A percentile compares a stretch with the other conserved stretches of the same genome.
Evolutionary conservation across 1,140 invertebrate genomes (phyloP).

Genomic region (Drosophila repleta): DNA sequence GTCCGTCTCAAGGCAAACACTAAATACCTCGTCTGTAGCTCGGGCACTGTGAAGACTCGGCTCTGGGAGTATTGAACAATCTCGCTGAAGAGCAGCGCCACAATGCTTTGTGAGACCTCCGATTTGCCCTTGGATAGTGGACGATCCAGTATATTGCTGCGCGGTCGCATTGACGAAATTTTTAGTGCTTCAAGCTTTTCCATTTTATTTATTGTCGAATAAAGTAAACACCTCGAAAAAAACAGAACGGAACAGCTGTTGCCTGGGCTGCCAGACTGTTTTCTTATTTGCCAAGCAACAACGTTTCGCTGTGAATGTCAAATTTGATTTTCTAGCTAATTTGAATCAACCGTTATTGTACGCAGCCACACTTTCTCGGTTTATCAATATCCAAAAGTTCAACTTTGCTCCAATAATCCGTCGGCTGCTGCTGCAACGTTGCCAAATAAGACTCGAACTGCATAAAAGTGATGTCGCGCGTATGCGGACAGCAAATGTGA

Average conservation of each 20-base stretch:
- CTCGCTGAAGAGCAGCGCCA: constrained; percentile 98
- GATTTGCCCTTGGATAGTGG: constrained; percentile 95
- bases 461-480: constrained; percentile 39
- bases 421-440: constrained; percentile 29
- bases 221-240: constrained; percentile 10
- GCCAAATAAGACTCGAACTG: constrained; percentile 82
- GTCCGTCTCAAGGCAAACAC: not conserved
- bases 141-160: constrained; percentile 95
- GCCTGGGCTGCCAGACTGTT: constrained; percentile 14
- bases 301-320: not conserved
- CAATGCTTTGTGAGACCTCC: constrained; percentile 96
- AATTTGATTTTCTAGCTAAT: not conserved
- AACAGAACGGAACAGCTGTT: constrained; percentile 36
- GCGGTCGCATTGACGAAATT: constrained; percentile 85
- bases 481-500: constrained; percentile 42
- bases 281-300: not conserved
- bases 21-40: constrained; percentile 88
- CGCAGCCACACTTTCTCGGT: constrained; percentile 17
- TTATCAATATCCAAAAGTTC: constrained; percentile 26
- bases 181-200: constrained; percentile 80
- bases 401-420: constrained; percentile 42
- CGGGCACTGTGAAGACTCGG: constrained; percentile 96
- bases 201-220: constrained; percentile 56
- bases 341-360: not conserved
- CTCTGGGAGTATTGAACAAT: constrained; percentile 99